phyloP scores from a whole-genome alignment of 2,113 vertebrate species.

The Hemiscyllium ocellatum region DNA sequence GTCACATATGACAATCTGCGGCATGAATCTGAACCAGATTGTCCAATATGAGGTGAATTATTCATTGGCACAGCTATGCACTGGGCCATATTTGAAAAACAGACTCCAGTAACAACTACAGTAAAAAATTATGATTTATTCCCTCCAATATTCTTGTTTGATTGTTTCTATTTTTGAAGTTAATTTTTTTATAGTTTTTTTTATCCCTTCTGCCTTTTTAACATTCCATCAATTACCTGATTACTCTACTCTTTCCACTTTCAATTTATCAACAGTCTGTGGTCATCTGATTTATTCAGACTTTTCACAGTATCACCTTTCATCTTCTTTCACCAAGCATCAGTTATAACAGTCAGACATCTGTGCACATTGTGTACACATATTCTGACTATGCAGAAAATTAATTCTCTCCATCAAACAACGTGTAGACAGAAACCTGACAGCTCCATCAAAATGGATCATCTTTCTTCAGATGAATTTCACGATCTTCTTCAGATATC shows the following conservation, averaged over 20 bases:
- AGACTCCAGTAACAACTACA: background rate
- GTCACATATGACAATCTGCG: no score
- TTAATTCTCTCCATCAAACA: slow-evolving; percentile 1
- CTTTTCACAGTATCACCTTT: background rate
- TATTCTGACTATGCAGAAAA: background rate
- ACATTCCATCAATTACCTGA: background rate
- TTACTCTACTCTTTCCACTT: background rate
- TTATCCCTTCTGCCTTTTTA: background rate
- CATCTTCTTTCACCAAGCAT: background rate
- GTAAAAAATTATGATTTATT: background rate
- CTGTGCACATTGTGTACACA: background rate
- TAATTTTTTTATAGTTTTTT: background rate
- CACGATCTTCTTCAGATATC: background rate
- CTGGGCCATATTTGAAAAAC: background rate
- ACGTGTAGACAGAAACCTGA: background rate
- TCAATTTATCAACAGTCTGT: background rate
- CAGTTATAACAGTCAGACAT: background rate
- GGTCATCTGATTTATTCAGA: background rate
- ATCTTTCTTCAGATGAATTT: background rate
- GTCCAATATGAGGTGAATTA: no score
- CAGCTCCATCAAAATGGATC: background rate
- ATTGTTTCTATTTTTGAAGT: background rate
- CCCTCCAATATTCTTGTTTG: background rate
- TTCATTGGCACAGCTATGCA: no score
- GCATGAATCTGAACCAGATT: background rate